phyloP scores from a whole-genome alignment of 2,888 invertebrate genomes.

The Rhamnusium bicolor region DNA sequence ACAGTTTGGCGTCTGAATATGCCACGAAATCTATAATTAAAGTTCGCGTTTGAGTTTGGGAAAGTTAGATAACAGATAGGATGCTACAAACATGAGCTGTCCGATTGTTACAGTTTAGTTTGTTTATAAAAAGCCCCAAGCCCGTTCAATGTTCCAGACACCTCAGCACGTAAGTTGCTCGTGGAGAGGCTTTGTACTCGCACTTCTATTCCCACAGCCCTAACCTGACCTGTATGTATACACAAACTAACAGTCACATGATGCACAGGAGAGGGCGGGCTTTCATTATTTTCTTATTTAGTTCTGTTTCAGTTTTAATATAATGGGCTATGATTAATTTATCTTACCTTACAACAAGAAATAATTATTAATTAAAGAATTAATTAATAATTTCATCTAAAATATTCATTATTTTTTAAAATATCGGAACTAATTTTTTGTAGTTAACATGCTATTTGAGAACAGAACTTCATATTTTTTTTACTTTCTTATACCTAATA shows the following conservation, averaged over 20 bases:
- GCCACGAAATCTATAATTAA: not conserved
- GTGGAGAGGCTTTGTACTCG: not conserved
- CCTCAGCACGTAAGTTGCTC: not conserved
- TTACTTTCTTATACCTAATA: too few species aligned
- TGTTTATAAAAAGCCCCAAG: not conserved
- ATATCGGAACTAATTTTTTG: too few species aligned
- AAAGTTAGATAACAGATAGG: not conserved
- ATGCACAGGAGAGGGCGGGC: not conserved
- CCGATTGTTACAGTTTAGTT: slow-evolving; percentile 14
- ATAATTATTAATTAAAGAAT: too few species aligned
- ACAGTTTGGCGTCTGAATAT: not conserved
- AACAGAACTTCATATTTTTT: too few species aligned
- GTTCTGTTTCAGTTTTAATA: too few species aligned
- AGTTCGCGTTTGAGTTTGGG: not conserved
- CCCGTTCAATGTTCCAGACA: not conserved
- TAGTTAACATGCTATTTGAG: too few species aligned
- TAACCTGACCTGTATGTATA: not conserved
- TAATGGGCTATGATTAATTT: too few species aligned
- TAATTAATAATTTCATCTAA: too few species aligned
- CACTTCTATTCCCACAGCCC: not conserved
- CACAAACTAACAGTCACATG: not conserved
- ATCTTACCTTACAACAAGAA: too few species aligned
- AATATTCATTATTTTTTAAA: too few species aligned
- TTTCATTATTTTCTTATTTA: too few species aligned
- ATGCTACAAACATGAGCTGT: not conserved